Evolutionary conservation across 2,797 vertebrate species (phyloP).

Genomic region (Epinephelus awoara): DNA sequence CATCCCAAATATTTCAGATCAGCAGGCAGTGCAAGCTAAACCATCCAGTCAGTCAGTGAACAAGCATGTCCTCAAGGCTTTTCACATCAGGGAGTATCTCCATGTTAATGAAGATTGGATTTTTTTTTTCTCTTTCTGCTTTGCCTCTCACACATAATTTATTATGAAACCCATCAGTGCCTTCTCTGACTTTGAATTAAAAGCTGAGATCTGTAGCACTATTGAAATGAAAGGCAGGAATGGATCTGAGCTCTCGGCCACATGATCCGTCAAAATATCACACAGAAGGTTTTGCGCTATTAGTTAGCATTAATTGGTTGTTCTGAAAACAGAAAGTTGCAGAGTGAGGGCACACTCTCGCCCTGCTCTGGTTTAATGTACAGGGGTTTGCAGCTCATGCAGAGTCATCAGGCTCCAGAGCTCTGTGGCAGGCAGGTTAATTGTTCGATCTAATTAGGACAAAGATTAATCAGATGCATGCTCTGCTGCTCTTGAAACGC

Average conservation of each 20-base stretch:
- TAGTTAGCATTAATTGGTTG: slow-evolving; percentile 32
- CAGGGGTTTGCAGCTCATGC: slow-evolving; percentile 38
- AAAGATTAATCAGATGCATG: slow-evolving; percentile 78
- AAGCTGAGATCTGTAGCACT: slow-evolving; percentile 19
- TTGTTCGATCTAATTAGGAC: slow-evolving; percentile 79
- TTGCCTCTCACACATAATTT: slow-evolving; percentile 54
- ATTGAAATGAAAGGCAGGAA: slow-evolving; percentile 46
- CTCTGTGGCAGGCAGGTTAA: slow-evolving; percentile 71
- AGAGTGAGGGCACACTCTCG: slow-evolving; percentile 14
- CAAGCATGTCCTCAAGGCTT: slow-evolving; percentile 60
- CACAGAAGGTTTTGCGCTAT: neutral
- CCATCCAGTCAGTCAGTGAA: slow-evolving; percentile 56
- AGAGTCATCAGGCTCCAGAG: slow-evolving; percentile 60
- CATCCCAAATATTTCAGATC: slow-evolving; percentile 64
- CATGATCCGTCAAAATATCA: neutral
- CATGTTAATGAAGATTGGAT: slow-evolving; percentile 63
- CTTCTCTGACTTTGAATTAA: slow-evolving; percentile 53
- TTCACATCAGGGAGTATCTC: slow-evolving; percentile 58
- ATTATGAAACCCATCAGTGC: slow-evolving; percentile 47
- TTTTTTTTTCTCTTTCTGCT: slow-evolving; percentile 36
- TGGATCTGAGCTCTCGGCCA: slow-evolving; percentile 23
- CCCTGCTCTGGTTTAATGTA: slow-evolving; percentile 33
- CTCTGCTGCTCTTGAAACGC: slow-evolving; percentile 65
- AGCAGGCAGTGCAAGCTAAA: slow-evolving; percentile 55
- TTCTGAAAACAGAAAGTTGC: slow-evolving; percentile 48